Evolutionary conservation across 2,888 invertebrate genomes (phyloP), one percentile per base, ranked within the genome.

Genomic region (Epinotia ramella): DNA sequence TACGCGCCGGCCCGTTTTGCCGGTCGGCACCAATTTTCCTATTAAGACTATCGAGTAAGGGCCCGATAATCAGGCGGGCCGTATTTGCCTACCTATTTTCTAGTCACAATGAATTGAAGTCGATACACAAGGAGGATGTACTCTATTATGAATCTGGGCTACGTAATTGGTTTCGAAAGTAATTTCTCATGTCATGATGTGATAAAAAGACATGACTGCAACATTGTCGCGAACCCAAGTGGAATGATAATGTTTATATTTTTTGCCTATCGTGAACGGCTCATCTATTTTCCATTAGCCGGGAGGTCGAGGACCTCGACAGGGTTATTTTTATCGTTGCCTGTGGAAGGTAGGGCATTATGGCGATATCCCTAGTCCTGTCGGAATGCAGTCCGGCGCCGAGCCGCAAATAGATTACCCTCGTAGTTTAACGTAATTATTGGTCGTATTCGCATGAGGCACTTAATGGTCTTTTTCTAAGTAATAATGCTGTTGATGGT

Each of bases 321-420:
- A 63, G 78, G 82, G 85, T 89, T 93, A 93, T 92, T 89, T 90
- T 89, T 93, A 93, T 84, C 82, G 67, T 78, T 74, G 76, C 85
- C 85, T 83, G 83, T 78, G 84, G 79, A 84, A 89, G 90, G 86
- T 88, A 89, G 87, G 89, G 86, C 87, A 91, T 89, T 90, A 91
- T 90, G 88, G 84, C 86, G 86, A 86, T 89, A 89, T 89, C 87
- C 90, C 87, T 86, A 89, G 85, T 92, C 90, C 90, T 87, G 82
- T 79, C 83, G 91, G 93, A 94, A 94, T 94, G 94, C 86, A 84
- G 93, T 92, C 87, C 88, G 92, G 92, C 93, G 93, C 91, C 91
- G 84, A 81, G 83, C 89, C 84, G 83, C 80, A 89, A 91, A 92
- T 93, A 92, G 91, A 91, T 86, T 87, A 86, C 66, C 59, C 84